These are phyloP conservation scores for Sussaba pulchella DNA, from an alignment of 2,888 invertebrate species.

Conservation along the genomic window DNA sequence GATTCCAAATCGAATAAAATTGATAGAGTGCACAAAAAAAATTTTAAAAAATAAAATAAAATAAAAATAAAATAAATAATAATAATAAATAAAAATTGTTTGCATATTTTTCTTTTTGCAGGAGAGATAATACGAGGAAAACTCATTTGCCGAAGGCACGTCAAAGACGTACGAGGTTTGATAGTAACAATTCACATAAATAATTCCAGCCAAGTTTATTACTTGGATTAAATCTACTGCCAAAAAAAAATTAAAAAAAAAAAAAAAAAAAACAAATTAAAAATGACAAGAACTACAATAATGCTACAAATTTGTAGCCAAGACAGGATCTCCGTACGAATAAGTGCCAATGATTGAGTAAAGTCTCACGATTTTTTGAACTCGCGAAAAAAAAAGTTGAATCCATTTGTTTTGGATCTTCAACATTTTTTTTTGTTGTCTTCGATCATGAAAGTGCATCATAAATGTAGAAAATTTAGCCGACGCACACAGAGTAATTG, in stretches of 20 bases:
- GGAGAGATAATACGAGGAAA: constrained; percentile 88
- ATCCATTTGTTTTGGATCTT: constrained; percentile 14
- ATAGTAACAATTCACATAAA: constrained; percentile 88
- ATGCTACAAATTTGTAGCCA: constrained; percentile 30
- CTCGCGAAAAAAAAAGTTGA: constrained; percentile 18
- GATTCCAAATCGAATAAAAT: too few relatives aligned
- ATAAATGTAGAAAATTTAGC: constrained; percentile 35
- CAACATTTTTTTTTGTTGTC: too few relatives aligned
- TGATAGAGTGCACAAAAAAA: too few relatives aligned
- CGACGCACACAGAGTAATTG: constrained; percentile 52
- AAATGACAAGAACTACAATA: too few relatives aligned
- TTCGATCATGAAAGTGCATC: constrained; percentile 37
- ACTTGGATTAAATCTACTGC: constrained; percentile 77
- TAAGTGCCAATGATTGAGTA: constrained; percentile 58
- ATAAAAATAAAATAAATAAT: too few relatives aligned
- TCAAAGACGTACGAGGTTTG: constrained; percentile 91
- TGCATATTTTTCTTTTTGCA: constrained; percentile 80
- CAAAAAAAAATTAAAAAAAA: constrained; percentile 27
- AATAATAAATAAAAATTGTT: not conserved
- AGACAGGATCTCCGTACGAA: constrained; percentile 43
- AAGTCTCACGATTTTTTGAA: constrained; percentile 38
- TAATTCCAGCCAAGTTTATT: constrained; percentile 80
- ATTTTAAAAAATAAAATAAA: too few relatives aligned
- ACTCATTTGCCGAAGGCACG: constrained; percentile 90
- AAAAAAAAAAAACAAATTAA: too few relatives aligned